Evolutionary conservation across 2,797 vertebrate species (phyloP).

Genomic region (Sebastes steindachneri): DNA sequence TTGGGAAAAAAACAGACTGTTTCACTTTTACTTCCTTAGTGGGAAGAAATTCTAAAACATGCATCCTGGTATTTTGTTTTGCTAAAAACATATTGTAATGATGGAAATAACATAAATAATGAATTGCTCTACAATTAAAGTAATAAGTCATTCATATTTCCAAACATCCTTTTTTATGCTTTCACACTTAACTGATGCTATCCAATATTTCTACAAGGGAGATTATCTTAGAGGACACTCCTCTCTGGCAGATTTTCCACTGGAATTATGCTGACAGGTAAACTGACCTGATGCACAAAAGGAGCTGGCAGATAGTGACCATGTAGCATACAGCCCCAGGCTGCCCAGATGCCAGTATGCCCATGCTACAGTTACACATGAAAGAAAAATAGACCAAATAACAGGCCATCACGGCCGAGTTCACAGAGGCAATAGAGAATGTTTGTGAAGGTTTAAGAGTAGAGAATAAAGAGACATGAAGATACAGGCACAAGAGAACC

Average conservation of each 20-base stretch:
- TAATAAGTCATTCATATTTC: not conserved
- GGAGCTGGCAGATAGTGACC: slow-evolving; percentile 41
- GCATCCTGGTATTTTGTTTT: no score
- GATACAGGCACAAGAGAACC: not conserved
- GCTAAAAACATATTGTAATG: not conserved
- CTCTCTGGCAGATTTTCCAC: not conserved
- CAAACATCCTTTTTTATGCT: not conserved
- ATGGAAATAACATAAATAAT: not conserved
- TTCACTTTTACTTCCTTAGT: not conserved
- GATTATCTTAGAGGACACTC: not conserved
- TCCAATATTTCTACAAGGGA: not conserved
- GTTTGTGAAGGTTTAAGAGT: not conserved
- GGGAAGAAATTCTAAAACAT: not conserved
- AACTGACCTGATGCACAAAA: slow-evolving; percentile 21
- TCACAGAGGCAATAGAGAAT: not conserved
- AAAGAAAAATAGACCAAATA: slow-evolving; percentile 10
- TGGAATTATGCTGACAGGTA: slow-evolving; percentile 7
- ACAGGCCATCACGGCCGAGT: not conserved
- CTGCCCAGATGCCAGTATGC: slow-evolving; percentile 18
- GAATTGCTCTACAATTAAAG: not conserved
- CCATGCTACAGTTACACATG: slow-evolving; percentile 6
- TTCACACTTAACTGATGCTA: not conserved
- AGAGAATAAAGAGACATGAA: not conserved
- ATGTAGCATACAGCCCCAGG: slow-evolving; percentile 19
- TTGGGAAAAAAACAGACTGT: not conserved